These are phyloP conservation scores for Cyprinella venusta DNA, from an alignment of 2,797 vertebrate species.

Conservation along the genomic window DNA sequence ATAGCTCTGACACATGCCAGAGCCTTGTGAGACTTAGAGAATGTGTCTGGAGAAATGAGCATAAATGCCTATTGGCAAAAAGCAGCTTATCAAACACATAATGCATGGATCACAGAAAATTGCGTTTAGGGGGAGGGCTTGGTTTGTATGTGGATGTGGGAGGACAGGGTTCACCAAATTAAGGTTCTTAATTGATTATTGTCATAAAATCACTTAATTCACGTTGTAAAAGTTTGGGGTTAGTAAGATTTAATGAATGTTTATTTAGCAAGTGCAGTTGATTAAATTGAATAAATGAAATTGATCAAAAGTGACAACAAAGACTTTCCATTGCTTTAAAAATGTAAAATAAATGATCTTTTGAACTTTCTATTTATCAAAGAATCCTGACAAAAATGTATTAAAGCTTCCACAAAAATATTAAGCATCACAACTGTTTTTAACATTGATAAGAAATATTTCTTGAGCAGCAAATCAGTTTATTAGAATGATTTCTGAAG, in stretches of 20 bases:
- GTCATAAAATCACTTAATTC: not conserved
- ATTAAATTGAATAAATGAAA: too few species aligned
- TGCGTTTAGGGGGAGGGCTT: conserved; percentile 61
- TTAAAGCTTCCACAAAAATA: not conserved
- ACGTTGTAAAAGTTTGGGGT: not conserved
- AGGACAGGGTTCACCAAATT: conserved; percentile 64
- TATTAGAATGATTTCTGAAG: not conserved
- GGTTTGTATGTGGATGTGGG: conserved; percentile 58
- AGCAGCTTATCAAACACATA: conserved; percentile 32
- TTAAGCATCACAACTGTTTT: not conserved
- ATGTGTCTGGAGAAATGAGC: conserved; percentile 15
- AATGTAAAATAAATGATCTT: not conserved
- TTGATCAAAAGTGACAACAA: not conserved
- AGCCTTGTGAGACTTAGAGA: not conserved
- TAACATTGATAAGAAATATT: not conserved
- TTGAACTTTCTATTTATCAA: not conserved
- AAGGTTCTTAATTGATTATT: conserved; percentile 61
- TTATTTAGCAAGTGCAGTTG: not conserved
- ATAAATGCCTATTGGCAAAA: conserved; percentile 12
- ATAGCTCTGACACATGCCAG: conserved; percentile 20
- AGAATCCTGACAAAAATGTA: not conserved
- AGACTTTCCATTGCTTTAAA: not conserved
- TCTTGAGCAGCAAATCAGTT: not conserved
- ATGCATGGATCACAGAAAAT: conserved; percentile 58
- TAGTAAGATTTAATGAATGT: not conserved